phyloP scores from a whole-genome alignment of 2,113 vertebrate genomes.

The Solea senegalensis region DNA sequence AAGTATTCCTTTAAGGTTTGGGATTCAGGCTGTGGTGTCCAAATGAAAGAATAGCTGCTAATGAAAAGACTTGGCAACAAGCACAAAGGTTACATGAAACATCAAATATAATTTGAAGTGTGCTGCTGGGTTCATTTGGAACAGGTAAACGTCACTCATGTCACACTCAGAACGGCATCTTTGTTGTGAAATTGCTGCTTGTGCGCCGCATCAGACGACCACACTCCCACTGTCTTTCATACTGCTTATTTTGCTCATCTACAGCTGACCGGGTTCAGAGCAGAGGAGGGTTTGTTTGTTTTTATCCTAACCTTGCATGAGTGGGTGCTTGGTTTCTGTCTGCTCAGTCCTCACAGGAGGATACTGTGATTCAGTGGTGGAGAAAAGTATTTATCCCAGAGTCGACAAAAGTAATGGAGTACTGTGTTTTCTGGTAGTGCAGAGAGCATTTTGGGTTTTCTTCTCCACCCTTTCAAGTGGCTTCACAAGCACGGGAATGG shows the following conservation, averaged over 20 bases:
- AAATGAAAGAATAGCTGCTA: too few species aligned
- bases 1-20: too few species aligned
- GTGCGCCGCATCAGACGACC: neutral
- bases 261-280: neutral
- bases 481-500: neutral
- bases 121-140: too few species aligned
- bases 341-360: constrained; percentile 16
- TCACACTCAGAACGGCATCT: neutral
- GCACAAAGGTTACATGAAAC: too few species aligned
- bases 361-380: constrained; percentile 22
- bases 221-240: neutral
- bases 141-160: neutral
- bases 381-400: constrained; percentile 12
- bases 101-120: too few species aligned
- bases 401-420: constrained; percentile 1
- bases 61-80: too few species aligned
- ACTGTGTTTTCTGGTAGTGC: neutral
- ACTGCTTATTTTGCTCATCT: neutral
- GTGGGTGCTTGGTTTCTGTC: constrained; percentile 23
- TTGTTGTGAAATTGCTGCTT: constrained; percentile 3
- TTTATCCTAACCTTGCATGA: constrained; percentile 12
- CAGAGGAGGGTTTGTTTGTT: constrained; percentile 21
- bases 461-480: neutral
- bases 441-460: neutral
- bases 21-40: too few species aligned